Percentiles rank a stretch among this genome's conserved stretches.
These are phyloP conservation scores for Falco berigora DNA, from an alignment of 2,797 vertebrate species.

Conservation along the genomic window DNA sequence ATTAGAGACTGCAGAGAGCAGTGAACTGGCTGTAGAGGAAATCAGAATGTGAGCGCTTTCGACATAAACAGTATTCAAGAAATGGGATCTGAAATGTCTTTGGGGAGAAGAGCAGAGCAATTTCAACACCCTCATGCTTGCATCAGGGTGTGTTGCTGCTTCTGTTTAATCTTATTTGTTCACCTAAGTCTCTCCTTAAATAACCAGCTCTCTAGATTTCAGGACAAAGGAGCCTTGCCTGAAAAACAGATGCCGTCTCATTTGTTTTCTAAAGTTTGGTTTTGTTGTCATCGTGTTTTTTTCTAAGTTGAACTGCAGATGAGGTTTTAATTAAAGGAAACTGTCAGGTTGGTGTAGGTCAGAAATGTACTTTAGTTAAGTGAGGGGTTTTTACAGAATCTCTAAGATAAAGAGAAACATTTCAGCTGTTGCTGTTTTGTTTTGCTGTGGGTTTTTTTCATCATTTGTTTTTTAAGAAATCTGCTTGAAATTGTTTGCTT, in stretches of 20 bases:
- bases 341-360: neutral
- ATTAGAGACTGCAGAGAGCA: slow-evolving; percentile 53
- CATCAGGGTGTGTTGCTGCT: neutral
- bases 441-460: neutral
- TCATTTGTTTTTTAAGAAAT: neutral
- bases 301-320: neutral
- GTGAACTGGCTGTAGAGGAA: slow-evolving; percentile 46
- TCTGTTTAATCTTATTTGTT: neutral
- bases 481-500: neutral
- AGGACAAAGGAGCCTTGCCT: slow-evolving; percentile 40
- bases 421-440: neutral
- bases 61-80: slow-evolving; percentile 39
- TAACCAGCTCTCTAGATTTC: slow-evolving; percentile 34
- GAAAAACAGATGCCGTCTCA: slow-evolving; percentile 54
- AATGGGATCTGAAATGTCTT: neutral
- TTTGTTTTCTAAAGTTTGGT: slow-evolving; percentile 47
- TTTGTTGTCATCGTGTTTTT: neutral
- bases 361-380: neutral
- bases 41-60: slow-evolving; percentile 46
- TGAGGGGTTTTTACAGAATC: neutral
- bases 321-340: slow-evolving; percentile 63
- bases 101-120: neutral
- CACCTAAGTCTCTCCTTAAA: slow-evolving; percentile 8
- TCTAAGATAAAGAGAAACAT: neutral
- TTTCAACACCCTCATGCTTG: neutral